A percentile compares a stretch with the other conserved stretches of the same genome.
phyloP scores from a whole-genome alignment of 2,113 vertebrate genomes.

The Lophius piscatorius region DNA sequence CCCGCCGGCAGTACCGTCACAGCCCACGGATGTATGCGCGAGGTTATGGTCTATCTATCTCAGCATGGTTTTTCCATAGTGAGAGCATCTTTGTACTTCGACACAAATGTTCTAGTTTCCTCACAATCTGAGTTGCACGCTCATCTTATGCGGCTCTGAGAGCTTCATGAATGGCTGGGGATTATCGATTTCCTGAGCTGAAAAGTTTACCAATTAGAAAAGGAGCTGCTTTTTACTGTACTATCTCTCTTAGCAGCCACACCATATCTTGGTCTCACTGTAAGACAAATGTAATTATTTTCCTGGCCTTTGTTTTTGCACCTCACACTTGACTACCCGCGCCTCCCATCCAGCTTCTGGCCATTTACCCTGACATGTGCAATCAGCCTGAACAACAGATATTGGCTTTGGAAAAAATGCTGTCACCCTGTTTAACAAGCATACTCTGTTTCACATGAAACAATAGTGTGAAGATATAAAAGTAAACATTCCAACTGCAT shows the following conservation, averaged over 20 bases:
- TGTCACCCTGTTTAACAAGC: neutral
- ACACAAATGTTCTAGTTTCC: no score
- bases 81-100: no score
- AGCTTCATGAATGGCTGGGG: neutral
- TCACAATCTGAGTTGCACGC: no score
- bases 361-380: constrained; percentile 45
- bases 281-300: constrained; percentile 26
- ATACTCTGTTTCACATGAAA: neutral
- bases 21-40: no score
- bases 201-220: constrained; percentile 44
- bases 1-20: no score
- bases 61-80: no score
- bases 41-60: no score
- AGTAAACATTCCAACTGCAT: neutral
- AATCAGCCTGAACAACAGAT: constrained; percentile 35
- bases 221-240: constrained; percentile 10
- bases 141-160: constrained; percentile 4
- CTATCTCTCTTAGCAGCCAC: neutral
- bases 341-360: constrained; percentile 31
- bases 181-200: constrained; percentile 30
- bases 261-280: constrained; percentile 13
- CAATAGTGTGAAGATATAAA: neutral
- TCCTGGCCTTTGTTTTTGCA: constrained; percentile 18
- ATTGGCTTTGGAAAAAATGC: constrained; percentile 2
- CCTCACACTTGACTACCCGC: constrained; percentile 38